Evolutionary conservation across 2,113 vertebrate species (phyloP).

Genomic region (Acrocephalus arundinaceus): DNA sequence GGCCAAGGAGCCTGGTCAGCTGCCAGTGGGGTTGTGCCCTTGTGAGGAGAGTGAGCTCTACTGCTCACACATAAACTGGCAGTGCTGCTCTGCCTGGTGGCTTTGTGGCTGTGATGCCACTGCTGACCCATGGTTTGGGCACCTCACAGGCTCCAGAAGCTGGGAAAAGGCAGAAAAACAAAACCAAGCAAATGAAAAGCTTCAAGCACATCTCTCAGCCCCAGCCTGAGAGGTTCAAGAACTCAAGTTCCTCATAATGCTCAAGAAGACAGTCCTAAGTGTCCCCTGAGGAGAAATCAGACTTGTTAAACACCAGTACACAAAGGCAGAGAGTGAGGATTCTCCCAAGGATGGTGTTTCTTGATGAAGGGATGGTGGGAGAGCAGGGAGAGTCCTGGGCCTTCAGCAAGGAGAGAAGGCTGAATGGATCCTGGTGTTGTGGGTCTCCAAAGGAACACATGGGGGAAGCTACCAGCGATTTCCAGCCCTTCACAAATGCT

Average conservation of each 20-base stretch:
- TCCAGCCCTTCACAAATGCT: neutral
- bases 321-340: neutral
- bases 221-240: neutral
- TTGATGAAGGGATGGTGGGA: neutral
- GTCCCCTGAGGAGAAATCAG: neutral
- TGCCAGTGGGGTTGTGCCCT: neutral
- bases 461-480: neutral
- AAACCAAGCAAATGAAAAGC: neutral
- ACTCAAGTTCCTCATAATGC: neutral
- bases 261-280: neutral
- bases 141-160: neutral
- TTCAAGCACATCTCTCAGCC: neutral
- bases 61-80: accelerated
- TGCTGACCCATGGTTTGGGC: neutral
- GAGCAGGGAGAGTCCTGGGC: neutral
- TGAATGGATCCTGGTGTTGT: neutral
- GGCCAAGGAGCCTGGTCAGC: neutral
- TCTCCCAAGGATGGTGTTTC: neutral
- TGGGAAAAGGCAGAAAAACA: neutral
- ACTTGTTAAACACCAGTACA: neutral
- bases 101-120: accelerated
- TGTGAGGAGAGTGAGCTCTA: neutral
- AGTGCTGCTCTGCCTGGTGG: neutral
- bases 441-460: neutral
- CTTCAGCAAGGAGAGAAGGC: neutral